Conservation (phyloP, 2,888 invertebrate genomes). For the Eumacrocentrus americanus region DNA sequence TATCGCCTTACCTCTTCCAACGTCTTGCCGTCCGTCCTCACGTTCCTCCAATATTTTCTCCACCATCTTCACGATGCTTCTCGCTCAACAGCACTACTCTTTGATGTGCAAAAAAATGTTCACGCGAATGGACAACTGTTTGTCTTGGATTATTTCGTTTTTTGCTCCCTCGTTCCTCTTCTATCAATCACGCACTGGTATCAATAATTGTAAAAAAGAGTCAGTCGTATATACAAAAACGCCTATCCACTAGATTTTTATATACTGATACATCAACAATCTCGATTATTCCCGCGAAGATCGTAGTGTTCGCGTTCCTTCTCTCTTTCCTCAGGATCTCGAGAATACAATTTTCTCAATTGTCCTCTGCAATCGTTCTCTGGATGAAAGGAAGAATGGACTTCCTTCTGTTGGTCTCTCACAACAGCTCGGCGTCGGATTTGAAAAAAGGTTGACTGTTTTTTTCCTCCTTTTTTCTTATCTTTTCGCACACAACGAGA, state of each 20-base stretch:
- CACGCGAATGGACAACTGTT: constrained; percentile 5
- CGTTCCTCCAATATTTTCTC: constrained; percentile 72
- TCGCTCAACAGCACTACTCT: too few relatives aligned
- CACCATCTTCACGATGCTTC: constrained; percentile 63
- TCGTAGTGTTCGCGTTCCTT: background rate
- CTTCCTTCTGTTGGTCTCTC: background rate
- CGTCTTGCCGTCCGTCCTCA: constrained; percentile 62
- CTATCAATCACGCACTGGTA: constrained; percentile 45
- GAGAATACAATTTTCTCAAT: constrained; percentile 25
- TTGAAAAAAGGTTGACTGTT: constrained; percentile 3
- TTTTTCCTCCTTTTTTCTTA: constrained; percentile 31
- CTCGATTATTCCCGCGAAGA: background rate
- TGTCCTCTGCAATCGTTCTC: constrained; percentile 7
- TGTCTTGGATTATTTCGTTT: constrained; percentile 18
- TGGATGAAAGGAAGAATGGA: constrained; percentile 18
- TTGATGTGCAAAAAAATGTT: background rate
- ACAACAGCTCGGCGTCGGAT: background rate
- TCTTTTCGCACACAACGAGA: constrained; percentile 28
- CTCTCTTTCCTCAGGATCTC: background rate
- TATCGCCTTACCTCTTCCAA: constrained; percentile 43
- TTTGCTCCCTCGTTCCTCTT: constrained; percentile 8
- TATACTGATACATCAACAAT: constrained; percentile 21
- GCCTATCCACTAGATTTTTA: constrained; percentile 49
- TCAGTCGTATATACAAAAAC: constrained; percentile 61
- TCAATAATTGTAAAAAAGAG: constrained; percentile 59